Evolutionary conservation across 2,888 invertebrate species (phyloP).

Genomic region (Phrixothrix hirtus): DNA sequence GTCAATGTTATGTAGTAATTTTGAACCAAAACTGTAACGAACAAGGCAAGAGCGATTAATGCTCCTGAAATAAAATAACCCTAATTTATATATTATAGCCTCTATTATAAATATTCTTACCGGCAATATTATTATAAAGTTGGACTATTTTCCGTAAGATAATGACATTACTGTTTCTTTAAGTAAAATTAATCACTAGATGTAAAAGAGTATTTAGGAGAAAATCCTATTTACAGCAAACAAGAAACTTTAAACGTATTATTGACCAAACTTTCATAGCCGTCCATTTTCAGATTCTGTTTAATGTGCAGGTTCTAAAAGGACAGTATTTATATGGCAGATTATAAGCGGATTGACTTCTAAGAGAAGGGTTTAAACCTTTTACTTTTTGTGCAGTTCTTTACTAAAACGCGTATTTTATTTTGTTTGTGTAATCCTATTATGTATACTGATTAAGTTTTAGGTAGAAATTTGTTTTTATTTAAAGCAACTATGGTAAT

Average conservation of each 20-base stretch:
- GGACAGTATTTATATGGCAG: constrained; percentile 22
- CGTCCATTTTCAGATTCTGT: constrained; percentile 31
- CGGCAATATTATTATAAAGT: no score
- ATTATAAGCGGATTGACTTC: constrained; percentile 29
- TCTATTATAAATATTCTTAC: no score
- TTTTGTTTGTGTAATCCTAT: constrained; percentile 11
- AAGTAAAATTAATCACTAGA: constrained; percentile 23
- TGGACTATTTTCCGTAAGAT: no score
- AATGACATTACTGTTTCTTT: not conserved
- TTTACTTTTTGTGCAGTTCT: constrained; percentile 9
- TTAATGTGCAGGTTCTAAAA: constrained; percentile 13
- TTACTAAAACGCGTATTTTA: constrained; percentile 5
- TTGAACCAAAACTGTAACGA: constrained; percentile 28
- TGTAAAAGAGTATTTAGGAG: constrained; percentile 22
- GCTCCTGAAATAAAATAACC: not conserved
- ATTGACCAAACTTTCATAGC: constrained; percentile 41
- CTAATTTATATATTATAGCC: no score
- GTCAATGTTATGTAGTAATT: constrained; percentile 33
- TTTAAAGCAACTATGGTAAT: no score
- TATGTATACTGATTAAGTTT: constrained; percentile 2
- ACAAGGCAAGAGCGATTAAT: constrained; percentile 7
- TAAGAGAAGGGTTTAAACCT: constrained; percentile 13
- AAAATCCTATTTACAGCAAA: constrained; percentile 33
- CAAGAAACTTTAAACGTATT: constrained; percentile 34
- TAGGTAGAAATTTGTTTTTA: no score